phyloP scores from a whole-genome alignment of 2,113 vertebrate species.

The Siniperca chuatsi region DNA sequence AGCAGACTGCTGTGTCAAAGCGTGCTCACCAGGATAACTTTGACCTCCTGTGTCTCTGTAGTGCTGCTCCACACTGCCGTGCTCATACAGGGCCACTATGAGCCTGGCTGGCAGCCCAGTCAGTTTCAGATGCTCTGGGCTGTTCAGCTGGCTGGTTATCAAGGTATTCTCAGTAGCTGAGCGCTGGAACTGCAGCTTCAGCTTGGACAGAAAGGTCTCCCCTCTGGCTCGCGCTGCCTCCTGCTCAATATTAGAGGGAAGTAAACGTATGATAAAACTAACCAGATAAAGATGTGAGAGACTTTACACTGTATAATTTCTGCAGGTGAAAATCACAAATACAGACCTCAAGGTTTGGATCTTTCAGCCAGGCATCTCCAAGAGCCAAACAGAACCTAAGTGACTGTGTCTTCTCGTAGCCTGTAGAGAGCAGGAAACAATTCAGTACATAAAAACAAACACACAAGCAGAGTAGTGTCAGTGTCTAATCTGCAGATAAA shows the following conservation, averaged over 20 bases:
- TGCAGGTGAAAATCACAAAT: constrained; percentile 8
- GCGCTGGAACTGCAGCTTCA: constrained; percentile 88
- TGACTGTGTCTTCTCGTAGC: constrained; percentile 90
- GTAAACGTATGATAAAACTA: neutral
- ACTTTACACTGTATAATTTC: neutral
- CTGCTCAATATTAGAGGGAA: constrained; percentile 71
- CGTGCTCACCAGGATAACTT: constrained; percentile 88
- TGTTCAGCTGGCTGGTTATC: constrained; percentile 84
- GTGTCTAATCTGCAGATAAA: neutral
- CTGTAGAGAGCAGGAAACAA: constrained; percentile 71
- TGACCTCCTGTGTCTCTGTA: constrained; percentile 82
- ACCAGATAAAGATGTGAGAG: neutral
- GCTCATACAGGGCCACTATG: constrained; percentile 90
- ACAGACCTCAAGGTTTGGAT: constrained; percentile 86
- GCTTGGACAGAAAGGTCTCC: constrained; percentile 87
- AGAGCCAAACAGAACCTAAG: constrained; percentile 92
- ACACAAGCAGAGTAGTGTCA: neutral
- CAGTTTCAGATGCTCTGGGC: constrained; percentile 84
- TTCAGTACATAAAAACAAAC: constrained; percentile 2
- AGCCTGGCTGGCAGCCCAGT: constrained; percentile 89
- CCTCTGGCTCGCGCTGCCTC: constrained; percentile 83
- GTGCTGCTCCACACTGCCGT: constrained; percentile 89
- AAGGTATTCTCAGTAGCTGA: constrained; percentile 92
- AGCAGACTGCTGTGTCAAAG: neutral
- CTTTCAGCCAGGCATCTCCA: constrained; percentile 89